A percentile compares a stretch with the other conserved stretches of the same genome.
These are phyloP conservation scores for Phasianus colchicus DNA, from an alignment of 2,113 vertebrate genomes.

Conservation along the genomic window DNA sequence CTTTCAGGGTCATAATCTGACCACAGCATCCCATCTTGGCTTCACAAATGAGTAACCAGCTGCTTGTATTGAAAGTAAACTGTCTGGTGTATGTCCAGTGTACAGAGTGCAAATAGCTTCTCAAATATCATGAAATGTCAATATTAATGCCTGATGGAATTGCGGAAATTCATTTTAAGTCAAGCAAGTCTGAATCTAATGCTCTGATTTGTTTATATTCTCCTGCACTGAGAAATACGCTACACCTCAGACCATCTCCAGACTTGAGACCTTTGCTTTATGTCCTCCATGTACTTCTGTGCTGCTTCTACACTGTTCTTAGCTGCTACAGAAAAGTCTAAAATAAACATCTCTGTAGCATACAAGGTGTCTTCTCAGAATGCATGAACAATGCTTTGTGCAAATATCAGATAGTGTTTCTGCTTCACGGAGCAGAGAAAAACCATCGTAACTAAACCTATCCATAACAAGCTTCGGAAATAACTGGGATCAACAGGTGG, in stretches of 20 bases:
- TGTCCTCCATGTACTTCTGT: background rate
- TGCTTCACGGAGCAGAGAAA: background rate
- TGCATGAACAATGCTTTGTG: conserved; percentile 28
- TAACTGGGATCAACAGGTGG: conserved; percentile 47
- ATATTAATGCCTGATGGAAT: conserved; percentile 6
- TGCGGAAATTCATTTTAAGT: conserved; percentile 58
- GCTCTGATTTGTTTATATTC: conserved; percentile 41
- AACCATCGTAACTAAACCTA: conserved; percentile 47
- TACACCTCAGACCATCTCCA: conserved; percentile 13
- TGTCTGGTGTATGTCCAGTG: background rate
- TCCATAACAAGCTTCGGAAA: conserved; percentile 59
- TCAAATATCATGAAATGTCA: conserved; percentile 67
- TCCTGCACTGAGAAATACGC: conserved; percentile 1
- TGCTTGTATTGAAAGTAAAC: conserved; percentile 35
- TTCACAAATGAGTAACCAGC: conserved; percentile 15
- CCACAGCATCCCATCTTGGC: background rate
- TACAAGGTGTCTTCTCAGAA: conserved; percentile 14
- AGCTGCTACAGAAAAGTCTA: conserved; percentile 55
- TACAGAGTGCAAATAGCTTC: conserved; percentile 60
- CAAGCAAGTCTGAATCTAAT: conserved; percentile 43
- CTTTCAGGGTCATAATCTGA: background rate
- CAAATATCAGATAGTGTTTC: conserved; percentile 16
- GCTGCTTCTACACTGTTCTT: conserved; percentile 28
- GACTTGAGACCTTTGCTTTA: background rate
- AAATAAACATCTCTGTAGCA: conserved; percentile 54